Evolutionary conservation across 2,797 vertebrate genomes (phyloP).

Genomic region (Pyrocephalus nanus): DNA sequence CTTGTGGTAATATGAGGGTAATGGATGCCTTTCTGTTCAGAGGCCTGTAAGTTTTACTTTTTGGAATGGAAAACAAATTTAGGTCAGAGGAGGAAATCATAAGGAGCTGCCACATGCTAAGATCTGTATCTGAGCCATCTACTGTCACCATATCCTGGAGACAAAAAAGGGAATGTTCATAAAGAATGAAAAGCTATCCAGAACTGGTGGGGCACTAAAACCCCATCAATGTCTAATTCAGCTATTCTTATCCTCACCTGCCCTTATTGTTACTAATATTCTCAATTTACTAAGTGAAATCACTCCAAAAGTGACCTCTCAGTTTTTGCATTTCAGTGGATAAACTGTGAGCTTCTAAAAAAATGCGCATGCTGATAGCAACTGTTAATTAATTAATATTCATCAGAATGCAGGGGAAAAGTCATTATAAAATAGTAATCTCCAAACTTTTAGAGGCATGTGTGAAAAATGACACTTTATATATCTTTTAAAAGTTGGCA

Average conservation of each 20-base stretch:
- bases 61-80: slow-evolving; percentile 6
- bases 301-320: background rate
- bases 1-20: background rate
- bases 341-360: slow-evolving; percentile 7
- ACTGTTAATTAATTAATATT: background rate
- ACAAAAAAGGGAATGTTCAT: background rate
- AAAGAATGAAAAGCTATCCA: background rate
- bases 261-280: background rate
- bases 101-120: background rate
- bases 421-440: background rate
- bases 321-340: background rate
- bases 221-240: background rate
- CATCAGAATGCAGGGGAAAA: background rate
- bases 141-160: background rate
- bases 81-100: slow-evolving; percentile 2
- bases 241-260: background rate
- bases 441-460: background rate
- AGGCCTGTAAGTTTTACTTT: background rate
- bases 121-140: slow-evolving; percentile 6
- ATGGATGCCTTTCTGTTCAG: background rate
- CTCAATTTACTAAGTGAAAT: background rate
- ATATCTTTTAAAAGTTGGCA: background rate
- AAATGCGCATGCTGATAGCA: background rate
- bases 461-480: background rate
- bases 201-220: background rate